phyloP scores from a whole-genome alignment of 1,140 invertebrate species.

The Ceratitis capitata region DNA sequence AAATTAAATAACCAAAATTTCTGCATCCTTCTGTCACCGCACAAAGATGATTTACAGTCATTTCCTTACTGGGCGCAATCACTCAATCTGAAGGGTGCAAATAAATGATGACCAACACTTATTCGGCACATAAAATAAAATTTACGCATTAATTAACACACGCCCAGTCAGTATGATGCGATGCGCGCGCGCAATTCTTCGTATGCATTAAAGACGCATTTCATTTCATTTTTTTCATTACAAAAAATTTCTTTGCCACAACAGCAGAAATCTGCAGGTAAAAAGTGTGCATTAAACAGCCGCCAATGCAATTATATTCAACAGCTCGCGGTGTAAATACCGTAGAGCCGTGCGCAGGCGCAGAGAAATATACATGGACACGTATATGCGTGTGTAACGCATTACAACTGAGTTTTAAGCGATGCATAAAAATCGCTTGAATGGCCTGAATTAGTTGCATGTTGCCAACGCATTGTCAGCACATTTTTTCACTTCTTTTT shows the following conservation, averaged over 20 bases:
- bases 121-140: neutral
- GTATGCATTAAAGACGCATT: neutral
- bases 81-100: neutral
- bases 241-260: neutral
- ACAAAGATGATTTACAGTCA: constrained; percentile 15
- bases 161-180: neutral
- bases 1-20: neutral
- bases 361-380: neutral
- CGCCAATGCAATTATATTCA: neutral
- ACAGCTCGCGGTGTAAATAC: neutral
- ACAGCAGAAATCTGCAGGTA: neutral
- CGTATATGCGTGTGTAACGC: neutral
- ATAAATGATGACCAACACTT: neutral
- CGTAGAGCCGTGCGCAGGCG: neutral
- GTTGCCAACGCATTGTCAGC: neutral
- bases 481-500: neutral
- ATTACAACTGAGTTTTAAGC: neutral
- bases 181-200: neutral
- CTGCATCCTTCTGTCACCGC: neutral
- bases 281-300: neutral
- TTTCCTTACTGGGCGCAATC: neutral
- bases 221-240: neutral
- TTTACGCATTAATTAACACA: constrained; percentile 8
- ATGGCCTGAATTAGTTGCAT: constrained; percentile 26
- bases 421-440: constrained; percentile 26